phyloP scores from a whole-genome alignment of 2,113 vertebrate species.

The Peucedramus taeniatus region DNA sequence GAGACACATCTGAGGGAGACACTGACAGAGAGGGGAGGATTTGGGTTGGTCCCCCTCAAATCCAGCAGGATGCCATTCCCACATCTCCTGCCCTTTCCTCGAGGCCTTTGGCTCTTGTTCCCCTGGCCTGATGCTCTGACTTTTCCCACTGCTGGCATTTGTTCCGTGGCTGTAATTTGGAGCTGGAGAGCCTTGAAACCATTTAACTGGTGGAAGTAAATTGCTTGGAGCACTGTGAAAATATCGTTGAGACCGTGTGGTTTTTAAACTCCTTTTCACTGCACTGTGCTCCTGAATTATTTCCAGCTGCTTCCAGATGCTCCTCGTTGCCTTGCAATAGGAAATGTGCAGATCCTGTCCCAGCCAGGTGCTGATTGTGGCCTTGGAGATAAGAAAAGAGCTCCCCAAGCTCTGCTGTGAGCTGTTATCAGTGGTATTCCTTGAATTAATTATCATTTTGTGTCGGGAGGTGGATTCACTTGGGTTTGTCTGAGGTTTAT shows the following conservation, averaged over 20 bases:
- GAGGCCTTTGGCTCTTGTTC: conserved; percentile 52
- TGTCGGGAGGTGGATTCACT: background rate
- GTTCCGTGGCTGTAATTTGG: conserved; percentile 64
- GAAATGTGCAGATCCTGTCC: conserved; percentile 22
- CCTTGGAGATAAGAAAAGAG: background rate
- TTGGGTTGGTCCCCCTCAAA: background rate
- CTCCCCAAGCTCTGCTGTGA: background rate
- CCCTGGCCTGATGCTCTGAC: conserved; percentile 47
- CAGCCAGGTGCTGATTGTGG: background rate
- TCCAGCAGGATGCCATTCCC: conserved; percentile 34
- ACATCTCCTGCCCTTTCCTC: conserved; percentile 63
- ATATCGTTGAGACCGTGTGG: conserved; percentile 85
- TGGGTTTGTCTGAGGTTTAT: background rate
- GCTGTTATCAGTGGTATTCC: background rate
- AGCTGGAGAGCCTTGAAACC: conserved; percentile 75
- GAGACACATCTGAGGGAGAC: background rate
- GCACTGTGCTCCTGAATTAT: conserved; percentile 82
- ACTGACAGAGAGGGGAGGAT: background rate
- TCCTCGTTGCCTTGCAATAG: conserved; percentile 65
- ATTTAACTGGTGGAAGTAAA: conserved; percentile 80
- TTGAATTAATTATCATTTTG: background rate
- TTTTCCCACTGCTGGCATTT: conserved; percentile 63
- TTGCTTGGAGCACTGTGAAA: conserved; percentile 89
- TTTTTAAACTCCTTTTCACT: conserved; percentile 82
- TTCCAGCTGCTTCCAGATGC: conserved; percentile 89